phyloP scores from a whole-genome alignment of 2,113 vertebrate species.

The Notothenia rossii region DNA sequence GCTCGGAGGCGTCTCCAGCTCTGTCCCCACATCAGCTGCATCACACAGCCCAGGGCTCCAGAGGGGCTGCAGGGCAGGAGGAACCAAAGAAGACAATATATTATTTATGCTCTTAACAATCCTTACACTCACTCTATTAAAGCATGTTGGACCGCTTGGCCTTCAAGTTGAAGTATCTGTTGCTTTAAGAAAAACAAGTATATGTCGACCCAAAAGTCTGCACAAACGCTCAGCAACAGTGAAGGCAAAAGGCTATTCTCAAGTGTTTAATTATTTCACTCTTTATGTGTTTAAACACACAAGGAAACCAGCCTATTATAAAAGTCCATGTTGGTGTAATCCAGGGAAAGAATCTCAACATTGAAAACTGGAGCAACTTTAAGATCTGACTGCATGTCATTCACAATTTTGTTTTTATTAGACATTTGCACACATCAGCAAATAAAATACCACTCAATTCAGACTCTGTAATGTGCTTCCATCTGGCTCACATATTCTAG shows the following conservation, averaged over 20 bases:
- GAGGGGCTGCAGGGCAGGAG: conserved; percentile 86
- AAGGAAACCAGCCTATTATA: conserved; percentile 23
- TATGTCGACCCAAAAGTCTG: conserved; percentile 17
- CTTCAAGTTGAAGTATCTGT: conserved; percentile 40
- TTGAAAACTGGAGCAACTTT: conserved; percentile 43
- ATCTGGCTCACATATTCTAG: conserved; percentile 77
- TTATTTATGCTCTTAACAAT: conserved; percentile 56
- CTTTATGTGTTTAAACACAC: conserved; percentile 40
- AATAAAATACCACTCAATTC: conserved; percentile 60
- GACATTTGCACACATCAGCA: conserved; percentile 70
- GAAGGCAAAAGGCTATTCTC: conserved; percentile 36
- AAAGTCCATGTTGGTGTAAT: conserved; percentile 27
- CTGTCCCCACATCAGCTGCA: conserved; percentile 81
- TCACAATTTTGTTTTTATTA: conserved; percentile 56
- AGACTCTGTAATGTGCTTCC: conserved; percentile 71
- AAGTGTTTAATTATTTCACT: conserved; percentile 45
- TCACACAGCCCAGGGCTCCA: conserved; percentile 89
- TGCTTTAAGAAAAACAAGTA: conserved; percentile 30
- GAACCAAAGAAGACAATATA: conserved; percentile 44
- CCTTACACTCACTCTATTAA: conserved; percentile 43
- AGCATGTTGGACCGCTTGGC: conserved; percentile 26
- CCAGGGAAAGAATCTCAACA: conserved; percentile 18
- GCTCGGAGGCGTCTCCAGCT: conserved; percentile 82
- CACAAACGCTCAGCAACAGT: conserved; percentile 15
- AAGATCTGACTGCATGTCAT: conserved; percentile 40